Conservation (phyloP, 2,113 vertebrate genomes). For the Larimichthys crocea region DNA sequence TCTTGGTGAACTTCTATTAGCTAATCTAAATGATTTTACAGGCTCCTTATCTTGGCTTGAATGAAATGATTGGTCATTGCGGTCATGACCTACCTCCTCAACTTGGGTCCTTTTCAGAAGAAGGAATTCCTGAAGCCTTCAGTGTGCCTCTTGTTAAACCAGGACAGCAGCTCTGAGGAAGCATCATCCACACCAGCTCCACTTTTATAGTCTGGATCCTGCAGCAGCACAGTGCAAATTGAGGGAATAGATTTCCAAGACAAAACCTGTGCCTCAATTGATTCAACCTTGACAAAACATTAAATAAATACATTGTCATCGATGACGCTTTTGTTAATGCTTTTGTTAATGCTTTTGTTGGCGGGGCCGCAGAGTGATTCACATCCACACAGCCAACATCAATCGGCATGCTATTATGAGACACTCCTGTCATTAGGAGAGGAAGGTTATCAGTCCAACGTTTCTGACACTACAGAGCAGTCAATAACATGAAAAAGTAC, state of each 20-base stretch:
- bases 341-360: constrained; percentile 64
- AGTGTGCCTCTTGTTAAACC: neutral
- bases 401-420: constrained; percentile 54
- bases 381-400: constrained; percentile 53
- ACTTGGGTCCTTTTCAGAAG: neutral
- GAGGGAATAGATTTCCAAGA: constrained; percentile 68
- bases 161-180: constrained; percentile 29
- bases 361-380: constrained; percentile 50
- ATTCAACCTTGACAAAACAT: constrained; percentile 64
- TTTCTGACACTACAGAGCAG: constrained; percentile 32
- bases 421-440: constrained; percentile 48
- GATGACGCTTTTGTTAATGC: constrained; percentile 48
- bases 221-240: constrained; percentile 50
- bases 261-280: constrained; percentile 66
- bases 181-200: constrained; percentile 4
- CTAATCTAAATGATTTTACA: neutral
- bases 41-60: neutral
- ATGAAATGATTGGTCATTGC: accelerated
- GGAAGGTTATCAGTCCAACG: constrained; percentile 54
- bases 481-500: constrained; percentile 46
- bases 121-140: neutral
- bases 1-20: neutral
- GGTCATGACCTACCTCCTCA: constrained; percentile 29
- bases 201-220: constrained; percentile 64
- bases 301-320: constrained; percentile 70